A percentile compares a stretch with the other conserved stretches of the same genome.
phyloP scores from a whole-genome alignment of 2,797 vertebrate genomes.

The Salmo trutta region DNA sequence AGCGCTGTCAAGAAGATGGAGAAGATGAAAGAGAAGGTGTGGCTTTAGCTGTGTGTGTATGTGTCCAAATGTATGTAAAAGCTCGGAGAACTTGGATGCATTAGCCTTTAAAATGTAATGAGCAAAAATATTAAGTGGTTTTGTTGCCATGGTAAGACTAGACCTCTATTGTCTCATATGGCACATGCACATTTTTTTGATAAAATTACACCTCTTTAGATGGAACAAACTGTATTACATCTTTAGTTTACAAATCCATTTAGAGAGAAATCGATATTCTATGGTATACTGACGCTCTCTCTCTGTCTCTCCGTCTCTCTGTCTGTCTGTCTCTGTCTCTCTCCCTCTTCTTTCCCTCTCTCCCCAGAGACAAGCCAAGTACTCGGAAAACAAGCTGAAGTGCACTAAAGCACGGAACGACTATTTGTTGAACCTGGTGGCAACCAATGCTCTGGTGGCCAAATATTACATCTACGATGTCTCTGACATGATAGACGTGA shows the following conservation, averaged over 20 bases:
- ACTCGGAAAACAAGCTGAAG: slow-evolving; percentile 98
- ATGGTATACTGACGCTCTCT: background rate
- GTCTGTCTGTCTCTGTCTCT: background rate
- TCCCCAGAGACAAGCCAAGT: slow-evolving; percentile 94
- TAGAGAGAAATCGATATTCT: slow-evolving; percentile 9
- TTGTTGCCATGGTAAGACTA: background rate
- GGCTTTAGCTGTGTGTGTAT: slow-evolving; percentile 1
- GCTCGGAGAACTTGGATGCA: background rate
- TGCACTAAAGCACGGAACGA: slow-evolving; percentile 97
- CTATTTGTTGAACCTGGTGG: slow-evolving; percentile 94
- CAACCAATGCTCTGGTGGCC: slow-evolving; percentile 91
- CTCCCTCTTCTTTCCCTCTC: background rate
- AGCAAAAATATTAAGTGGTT: slow-evolving; percentile 1
- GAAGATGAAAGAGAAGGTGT: slow-evolving; percentile 98
- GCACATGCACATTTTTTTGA: slow-evolving; percentile 9
- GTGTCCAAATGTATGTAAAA: background rate
- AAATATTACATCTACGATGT: slow-evolving; percentile 99
- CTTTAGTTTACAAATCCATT: slow-evolving; percentile 43
- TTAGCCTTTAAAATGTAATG: slow-evolving; percentile 22
- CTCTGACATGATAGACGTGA: slow-evolving; percentile 96
- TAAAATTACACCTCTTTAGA: slow-evolving; percentile 22
- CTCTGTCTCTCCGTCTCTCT: background rate
- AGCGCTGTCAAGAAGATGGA: slow-evolving; percentile 98
- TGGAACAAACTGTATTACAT: slow-evolving; percentile 30
- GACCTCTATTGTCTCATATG: background rate